Evolutionary conservation across 2,113 vertebrate species (phyloP).

Genomic region (Forbesichthys agassizii): DNA sequence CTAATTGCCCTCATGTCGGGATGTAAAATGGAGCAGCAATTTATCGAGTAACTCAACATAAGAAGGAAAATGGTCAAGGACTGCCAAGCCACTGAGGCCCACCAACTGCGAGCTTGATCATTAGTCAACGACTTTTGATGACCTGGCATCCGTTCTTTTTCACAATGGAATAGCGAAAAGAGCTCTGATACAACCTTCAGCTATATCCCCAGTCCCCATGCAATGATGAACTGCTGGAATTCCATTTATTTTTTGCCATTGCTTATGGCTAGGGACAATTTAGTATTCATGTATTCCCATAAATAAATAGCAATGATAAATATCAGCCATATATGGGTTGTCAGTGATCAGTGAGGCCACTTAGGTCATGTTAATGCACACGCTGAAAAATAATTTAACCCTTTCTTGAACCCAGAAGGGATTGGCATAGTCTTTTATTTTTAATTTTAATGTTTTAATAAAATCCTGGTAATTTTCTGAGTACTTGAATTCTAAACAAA

Average conservation of each 20-base stretch:
- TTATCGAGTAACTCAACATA: constrained; percentile 70
- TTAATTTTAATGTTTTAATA: no score
- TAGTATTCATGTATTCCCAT: constrained; percentile 16
- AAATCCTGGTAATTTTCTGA: no score
- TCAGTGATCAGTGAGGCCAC: not conserved
- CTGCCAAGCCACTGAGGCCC: constrained; percentile 59
- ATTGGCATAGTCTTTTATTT: no score
- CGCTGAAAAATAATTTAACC: not conserved
- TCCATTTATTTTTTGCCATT: constrained; percentile 17
- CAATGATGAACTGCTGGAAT: constrained; percentile 33
- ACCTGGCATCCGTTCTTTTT: constrained; percentile 42
- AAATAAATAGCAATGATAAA: constrained; percentile 5
- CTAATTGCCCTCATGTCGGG: constrained; percentile 69
- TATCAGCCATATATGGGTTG: constrained; percentile 9
- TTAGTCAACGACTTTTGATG: constrained; percentile 58
- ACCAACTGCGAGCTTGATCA: constrained; percentile 59
- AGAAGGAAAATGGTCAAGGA: constrained; percentile 62
- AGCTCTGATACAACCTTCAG: constrained; percentile 18
- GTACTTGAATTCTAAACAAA: no score
- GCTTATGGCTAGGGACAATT: not conserved
- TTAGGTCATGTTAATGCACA: constrained; percentile 20
- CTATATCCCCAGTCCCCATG: constrained; percentile 7
- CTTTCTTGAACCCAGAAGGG: no score
- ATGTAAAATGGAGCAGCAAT: constrained; percentile 64
- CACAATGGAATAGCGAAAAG: constrained; percentile 33